phyloP scores from a whole-genome alignment of 2,797 vertebrate species.

The Muscicapa striata region DNA sequence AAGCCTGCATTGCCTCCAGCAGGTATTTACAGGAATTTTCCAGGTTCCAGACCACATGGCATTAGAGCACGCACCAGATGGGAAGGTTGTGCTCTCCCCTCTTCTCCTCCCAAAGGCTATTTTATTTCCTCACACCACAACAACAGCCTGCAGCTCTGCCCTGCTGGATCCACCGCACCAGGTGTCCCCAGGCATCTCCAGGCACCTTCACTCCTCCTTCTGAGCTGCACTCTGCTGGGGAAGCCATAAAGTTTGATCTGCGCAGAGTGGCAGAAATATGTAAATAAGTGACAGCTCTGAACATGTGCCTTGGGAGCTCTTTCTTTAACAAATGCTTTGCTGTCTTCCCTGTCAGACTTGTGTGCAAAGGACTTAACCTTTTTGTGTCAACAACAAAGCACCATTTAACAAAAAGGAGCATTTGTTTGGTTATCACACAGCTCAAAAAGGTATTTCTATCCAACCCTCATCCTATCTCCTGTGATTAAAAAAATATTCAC shows the following conservation, averaged over 20 bases:
- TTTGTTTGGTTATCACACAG: not conserved
- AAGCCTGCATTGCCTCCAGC: not conserved
- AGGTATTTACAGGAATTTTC: slow-evolving; percentile 22
- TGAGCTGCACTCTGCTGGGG: not conserved
- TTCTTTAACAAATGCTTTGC: not conserved
- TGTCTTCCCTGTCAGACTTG: not conserved
- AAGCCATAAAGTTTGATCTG: not conserved
- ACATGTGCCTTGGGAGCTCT: not conserved
- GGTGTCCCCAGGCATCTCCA: fast-evolving
- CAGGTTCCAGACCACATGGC: not conserved
- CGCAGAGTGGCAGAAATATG: not conserved
- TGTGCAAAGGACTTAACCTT: not conserved
- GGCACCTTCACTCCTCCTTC: not conserved
- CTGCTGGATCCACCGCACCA: fast-evolving
- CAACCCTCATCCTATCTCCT: not conserved
- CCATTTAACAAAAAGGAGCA: not conserved
- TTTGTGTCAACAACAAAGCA: not conserved
- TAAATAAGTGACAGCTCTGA: not conserved
- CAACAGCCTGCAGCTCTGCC: not conserved
- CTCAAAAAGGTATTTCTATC: not conserved
- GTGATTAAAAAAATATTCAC: not conserved
- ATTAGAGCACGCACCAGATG: not conserved
- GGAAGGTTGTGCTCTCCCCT: not conserved
- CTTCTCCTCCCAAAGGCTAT: not conserved
- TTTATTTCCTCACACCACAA: not conserved